Percentiles rank a stretch among this genome's conserved stretches.
phyloP scores from a whole-genome alignment of 2,888 invertebrate genomes.

The Drosophila subsilvestris region DNA sequence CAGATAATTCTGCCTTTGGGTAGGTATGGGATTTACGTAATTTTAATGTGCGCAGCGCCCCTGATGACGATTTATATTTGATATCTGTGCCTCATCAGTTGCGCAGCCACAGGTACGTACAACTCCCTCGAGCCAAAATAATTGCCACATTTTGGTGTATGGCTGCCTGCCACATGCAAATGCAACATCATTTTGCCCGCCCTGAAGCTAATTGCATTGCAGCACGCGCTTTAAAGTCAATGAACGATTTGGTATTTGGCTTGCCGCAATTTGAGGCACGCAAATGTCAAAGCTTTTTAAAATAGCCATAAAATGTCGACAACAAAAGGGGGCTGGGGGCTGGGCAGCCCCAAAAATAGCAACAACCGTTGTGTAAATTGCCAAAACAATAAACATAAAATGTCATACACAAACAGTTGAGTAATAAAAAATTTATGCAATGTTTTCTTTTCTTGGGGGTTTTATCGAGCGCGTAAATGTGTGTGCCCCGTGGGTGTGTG shows the following conservation, averaged over 20 bases:
- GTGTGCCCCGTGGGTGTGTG: too few relatives aligned
- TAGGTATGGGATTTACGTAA: constrained; percentile 4
- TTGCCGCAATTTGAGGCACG: constrained; percentile 47
- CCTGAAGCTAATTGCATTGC: constrained; percentile 72
- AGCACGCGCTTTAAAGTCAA: constrained; percentile 77
- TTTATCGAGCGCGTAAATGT: background rate
- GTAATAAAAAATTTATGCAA: constrained; percentile 30
- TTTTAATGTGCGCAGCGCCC: constrained; percentile 24
- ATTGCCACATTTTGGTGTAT: constrained; percentile 44
- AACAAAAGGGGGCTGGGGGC: background rate
- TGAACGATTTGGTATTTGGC: constrained; percentile 56
- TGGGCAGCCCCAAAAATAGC: constrained; percentile 15
- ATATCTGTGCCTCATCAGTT: constrained; percentile 30
- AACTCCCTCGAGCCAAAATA: constrained; percentile 32
- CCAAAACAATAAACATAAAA: constrained; percentile 55
- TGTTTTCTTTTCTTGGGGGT: constrained; percentile 11
- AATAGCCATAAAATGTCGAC: constrained; percentile 34
- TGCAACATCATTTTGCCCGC: constrained; percentile 48
- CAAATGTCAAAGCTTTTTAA: constrained; percentile 63
- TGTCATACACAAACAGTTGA: constrained; percentile 55
- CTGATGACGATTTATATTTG: constrained; percentile 25
- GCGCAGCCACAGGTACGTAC: background rate
- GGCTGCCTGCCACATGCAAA: constrained; percentile 57
- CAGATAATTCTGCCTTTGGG: constrained; percentile 9
- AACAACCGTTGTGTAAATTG: constrained; percentile 50